A percentile compares a stretch with the other conserved stretches of the same genome.
phyloP scores from a whole-genome alignment of 2,888 invertebrate genomes.

The Cataglyphis albicans region DNA sequence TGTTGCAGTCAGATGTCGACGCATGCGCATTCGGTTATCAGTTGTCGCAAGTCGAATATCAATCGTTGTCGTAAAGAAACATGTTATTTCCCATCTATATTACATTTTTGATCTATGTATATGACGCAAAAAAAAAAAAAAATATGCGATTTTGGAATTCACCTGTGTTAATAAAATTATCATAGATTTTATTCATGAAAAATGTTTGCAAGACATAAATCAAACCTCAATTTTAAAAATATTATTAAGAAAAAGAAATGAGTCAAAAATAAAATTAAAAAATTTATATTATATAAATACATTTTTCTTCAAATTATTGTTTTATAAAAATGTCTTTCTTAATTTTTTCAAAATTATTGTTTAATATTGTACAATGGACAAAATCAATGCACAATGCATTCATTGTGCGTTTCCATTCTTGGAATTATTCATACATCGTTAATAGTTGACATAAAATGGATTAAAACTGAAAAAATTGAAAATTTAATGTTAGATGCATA shows the following conservation, averaged over 20 bases:
- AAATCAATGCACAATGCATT: background rate
- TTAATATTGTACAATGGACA: slow-evolving; percentile 20
- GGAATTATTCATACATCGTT: slow-evolving; percentile 64
- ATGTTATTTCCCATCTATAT: background rate
- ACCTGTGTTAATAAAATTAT: slow-evolving; percentile 9
- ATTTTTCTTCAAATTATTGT: too few relatives aligned
- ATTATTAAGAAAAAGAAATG: background rate
- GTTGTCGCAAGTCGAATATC: background rate
- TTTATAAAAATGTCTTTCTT: slow-evolving; percentile 33
- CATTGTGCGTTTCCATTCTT: slow-evolving; percentile 32
- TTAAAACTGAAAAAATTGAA: slow-evolving; percentile 68
- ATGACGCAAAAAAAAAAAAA: too few relatives aligned
- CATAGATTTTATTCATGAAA: background rate
- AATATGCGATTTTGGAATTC: background rate
- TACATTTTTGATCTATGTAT: background rate
- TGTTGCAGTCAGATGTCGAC: too few relatives aligned
- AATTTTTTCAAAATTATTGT: slow-evolving; percentile 5
- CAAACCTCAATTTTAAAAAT: background rate
- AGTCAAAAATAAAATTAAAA: background rate
- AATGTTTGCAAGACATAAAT: background rate
- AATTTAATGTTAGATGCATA: background rate
- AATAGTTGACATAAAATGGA: slow-evolving; percentile 45
- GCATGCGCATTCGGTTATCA: too few relatives aligned
- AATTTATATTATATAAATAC: background rate
- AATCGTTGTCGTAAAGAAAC: background rate